Conservation (phyloP, 2,888 invertebrate species). For the Spicauda simplicius region DNA sequence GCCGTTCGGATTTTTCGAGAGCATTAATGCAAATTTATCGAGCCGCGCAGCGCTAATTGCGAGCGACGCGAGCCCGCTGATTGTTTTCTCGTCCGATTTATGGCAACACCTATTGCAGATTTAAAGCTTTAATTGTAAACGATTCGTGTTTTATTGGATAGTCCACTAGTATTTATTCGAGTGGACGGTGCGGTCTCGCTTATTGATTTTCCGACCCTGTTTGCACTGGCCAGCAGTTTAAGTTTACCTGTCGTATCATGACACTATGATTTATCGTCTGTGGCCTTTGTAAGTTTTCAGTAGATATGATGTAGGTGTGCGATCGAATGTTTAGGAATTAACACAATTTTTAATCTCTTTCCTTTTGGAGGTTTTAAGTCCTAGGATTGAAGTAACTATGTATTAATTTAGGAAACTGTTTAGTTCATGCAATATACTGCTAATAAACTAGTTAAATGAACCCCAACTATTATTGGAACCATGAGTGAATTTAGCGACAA, state of each 20-base stretch:
- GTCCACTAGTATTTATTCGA: constrained; percentile 79
- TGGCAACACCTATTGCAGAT: constrained; percentile 85
- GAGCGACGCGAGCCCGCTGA: constrained; percentile 80
- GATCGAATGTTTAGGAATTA: no score
- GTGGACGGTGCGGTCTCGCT: constrained; percentile 69
- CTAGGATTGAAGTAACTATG: no score
- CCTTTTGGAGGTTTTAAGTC: no score
- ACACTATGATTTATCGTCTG: constrained; percentile 51
- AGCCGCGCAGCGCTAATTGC: constrained; percentile 83
- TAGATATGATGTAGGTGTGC: no score
- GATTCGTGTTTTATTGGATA: constrained; percentile 85
- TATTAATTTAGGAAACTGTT: no score
- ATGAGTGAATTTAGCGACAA: no score
- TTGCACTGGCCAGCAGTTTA: constrained; percentile 56
- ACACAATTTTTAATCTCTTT: no score
- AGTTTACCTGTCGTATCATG: constrained; percentile 53
- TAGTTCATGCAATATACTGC: no score
- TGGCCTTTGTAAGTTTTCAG: neutral
- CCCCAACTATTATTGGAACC: no score
- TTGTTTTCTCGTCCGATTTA: constrained; percentile 83
- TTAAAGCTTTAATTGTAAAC: constrained; percentile 85
- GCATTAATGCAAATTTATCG: constrained; percentile 85
- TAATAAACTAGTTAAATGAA: no score
- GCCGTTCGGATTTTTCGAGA: constrained; percentile 82
- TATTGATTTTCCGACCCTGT: constrained; percentile 73